Evolutionary conservation across 2,888 invertebrate species (phyloP), one percentile per base, ranked within the genome.

Genomic region (Agrotis puta): DNA sequence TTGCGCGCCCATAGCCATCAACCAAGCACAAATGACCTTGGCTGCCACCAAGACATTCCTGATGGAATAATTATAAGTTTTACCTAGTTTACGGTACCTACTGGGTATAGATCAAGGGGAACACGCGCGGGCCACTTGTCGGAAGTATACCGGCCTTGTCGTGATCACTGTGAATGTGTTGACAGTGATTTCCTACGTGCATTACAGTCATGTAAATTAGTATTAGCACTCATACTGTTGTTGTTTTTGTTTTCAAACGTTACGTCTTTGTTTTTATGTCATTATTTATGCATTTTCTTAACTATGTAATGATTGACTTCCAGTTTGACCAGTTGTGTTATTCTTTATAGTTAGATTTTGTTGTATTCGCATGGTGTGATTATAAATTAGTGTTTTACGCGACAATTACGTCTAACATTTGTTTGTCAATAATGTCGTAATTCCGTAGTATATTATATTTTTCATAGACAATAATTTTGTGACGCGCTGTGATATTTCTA

Each of bases 111-210:
- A 82, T 74, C 78, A 83, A 80, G 77, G 73, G 66, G 59, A 47
- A 50, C 67, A 54, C 67, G 65, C 75, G 72, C 73, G 71, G 79
- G 70, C 74, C 68, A 73, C 62, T 13, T 53, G 48, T 53, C 70
- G 80, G 80, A 79, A 79, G 83, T 72, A 14, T 47, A 65, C 43
- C 61, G 82, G 57, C 88, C 88, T 88, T 87, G 85, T 50, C 39
- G 54, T 51, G 54, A 56, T 43, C 48, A 50, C 57, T 48, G 54
- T n/a, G 61, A 67, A 51, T 68, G 11, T 51, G 50, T 45, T 51
- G 24, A 50, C 73, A 33, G 56, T 58, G 43, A 47, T 48, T 51
- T 50, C 33, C 62, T 39, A 39, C 39, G 39, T 39, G 39, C 16
- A 39, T n/a, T 22, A 16, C 45, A 57, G 39, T 61, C 66, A 70